Conservation (phyloP, 2,113 vertebrate species). For the Grus americana region DNA sequence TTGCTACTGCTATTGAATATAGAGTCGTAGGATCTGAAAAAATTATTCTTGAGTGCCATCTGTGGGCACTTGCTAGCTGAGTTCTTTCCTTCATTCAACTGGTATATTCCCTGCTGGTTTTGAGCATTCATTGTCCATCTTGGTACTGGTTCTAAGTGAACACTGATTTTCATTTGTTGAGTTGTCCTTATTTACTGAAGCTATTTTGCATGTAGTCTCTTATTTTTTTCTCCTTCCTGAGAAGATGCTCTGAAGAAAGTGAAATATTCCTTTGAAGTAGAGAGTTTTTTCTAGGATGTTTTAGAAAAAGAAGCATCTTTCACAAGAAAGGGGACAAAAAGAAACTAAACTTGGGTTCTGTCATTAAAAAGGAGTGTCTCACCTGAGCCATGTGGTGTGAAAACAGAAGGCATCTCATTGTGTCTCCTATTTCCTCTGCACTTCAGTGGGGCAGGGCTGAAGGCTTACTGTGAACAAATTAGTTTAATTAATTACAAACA, state of each 20-base stretch:
- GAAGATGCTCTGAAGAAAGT: not conserved
- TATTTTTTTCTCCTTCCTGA: not conserved
- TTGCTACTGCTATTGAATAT: not conserved
- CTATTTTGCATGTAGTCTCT: not conserved
- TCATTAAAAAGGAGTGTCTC: not conserved
- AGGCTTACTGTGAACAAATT: conserved; percentile 16
- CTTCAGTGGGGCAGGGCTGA: not conserved
- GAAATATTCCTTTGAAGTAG: not conserved
- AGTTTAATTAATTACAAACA: conserved; percentile 43
- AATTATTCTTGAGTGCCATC: not conserved
- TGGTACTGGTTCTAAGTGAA: not conserved
- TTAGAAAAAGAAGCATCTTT: not conserved
- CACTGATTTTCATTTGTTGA: not conserved
- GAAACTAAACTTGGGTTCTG: not conserved
- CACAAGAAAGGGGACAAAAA: not conserved
- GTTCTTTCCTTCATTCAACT: not conserved
- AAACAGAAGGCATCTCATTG: not conserved
- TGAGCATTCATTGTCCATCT: not conserved
- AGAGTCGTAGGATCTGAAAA: not conserved
- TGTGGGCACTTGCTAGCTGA: not conserved
- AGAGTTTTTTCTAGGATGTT: not conserved
- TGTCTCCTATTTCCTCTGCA: not conserved
- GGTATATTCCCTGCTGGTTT: not conserved
- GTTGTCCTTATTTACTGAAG: not conserved
- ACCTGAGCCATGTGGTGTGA: not conserved